Conservation (phyloP, 2,113 vertebrate species). For the Corvus cornix region DNA sequence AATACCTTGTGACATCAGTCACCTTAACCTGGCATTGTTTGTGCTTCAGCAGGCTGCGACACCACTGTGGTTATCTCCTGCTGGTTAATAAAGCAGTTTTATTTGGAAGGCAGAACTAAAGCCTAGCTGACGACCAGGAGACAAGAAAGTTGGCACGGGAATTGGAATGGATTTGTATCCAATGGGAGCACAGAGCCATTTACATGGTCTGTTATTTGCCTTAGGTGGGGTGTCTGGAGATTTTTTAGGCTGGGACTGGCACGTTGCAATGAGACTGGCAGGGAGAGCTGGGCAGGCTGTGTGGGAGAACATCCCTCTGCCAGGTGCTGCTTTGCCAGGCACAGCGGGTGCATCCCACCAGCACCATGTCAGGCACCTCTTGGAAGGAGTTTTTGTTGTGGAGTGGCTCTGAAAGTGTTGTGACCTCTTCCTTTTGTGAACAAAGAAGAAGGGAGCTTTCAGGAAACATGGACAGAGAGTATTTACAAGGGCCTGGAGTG, state of each 20-base stretch:
- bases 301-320: not conserved
- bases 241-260: not conserved
- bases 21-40: not conserved
- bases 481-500: not conserved
- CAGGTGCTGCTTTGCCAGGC: not conserved
- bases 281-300: not conserved
- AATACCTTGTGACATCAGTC: not conserved
- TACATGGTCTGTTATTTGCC: not conserved
- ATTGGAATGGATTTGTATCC: not conserved
- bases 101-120: not conserved
- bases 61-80: not conserved
- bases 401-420: not conserved
- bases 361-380: not conserved
- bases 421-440: not conserved
- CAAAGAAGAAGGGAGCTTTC: not conserved
- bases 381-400: not conserved
- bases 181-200: not conserved
- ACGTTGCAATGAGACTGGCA: not conserved
- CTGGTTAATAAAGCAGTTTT: not conserved
- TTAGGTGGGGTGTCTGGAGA: rapidly evolving
- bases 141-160: not conserved
- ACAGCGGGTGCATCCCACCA: rapidly evolving
- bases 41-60: not conserved
- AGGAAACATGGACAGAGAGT: not conserved
- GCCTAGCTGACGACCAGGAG: not conserved